Conservation (phyloP, 2,888 invertebrate genomes). For the Biston stratarius region DNA sequence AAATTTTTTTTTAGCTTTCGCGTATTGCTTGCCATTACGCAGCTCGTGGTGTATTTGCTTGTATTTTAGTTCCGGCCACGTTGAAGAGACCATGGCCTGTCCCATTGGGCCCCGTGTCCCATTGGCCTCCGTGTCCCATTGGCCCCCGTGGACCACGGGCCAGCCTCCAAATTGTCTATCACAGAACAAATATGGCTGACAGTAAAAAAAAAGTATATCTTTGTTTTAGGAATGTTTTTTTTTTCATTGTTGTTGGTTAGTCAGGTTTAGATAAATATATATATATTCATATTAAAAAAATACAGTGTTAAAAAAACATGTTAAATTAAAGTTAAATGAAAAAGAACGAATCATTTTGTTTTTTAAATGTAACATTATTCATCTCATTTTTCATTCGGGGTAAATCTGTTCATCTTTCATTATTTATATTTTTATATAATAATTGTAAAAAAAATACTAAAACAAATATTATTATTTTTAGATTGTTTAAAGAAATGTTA, state of each 20-base stretch:
- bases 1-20: neutral
- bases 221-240: conserved; percentile 51
- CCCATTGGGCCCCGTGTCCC: conserved; percentile 30
- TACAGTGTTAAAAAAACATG: neutral
- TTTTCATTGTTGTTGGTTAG: conserved; percentile 46
- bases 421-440: neutral
- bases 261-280: neutral
- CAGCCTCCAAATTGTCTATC: conserved; percentile 25
- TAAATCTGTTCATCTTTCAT: no score
- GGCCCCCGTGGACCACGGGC: conserved; percentile 7
- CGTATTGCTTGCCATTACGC: conserved; percentile 58
- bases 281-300: neutral
- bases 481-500: no score
- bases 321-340: neutral
- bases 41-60: conserved; percentile 73
- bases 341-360: no score
- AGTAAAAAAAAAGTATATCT: conserved; percentile 55
- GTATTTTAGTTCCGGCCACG: conserved; percentile 61
- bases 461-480: no score
- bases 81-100: conserved; percentile 6
- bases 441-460: neutral
- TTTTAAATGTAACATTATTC: no score
- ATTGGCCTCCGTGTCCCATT: conserved; percentile 37
- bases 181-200: conserved; percentile 45
- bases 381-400: no score